phyloP scores from a whole-genome alignment of 1,140 invertebrate species.

The Laupala kohalensis region DNA sequence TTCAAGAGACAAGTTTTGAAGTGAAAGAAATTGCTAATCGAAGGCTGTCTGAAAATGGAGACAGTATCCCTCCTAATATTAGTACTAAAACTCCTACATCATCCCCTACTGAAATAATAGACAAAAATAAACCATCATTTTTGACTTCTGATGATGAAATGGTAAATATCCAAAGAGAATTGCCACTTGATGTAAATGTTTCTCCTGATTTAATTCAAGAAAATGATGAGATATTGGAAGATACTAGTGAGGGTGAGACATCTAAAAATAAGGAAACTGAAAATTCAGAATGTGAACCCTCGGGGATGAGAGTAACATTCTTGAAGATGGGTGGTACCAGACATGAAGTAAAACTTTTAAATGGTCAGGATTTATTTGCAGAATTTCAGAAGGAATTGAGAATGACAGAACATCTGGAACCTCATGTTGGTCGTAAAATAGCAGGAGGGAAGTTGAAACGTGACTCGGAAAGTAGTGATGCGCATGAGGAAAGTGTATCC shows the following conservation, averaged over 20 bases:
- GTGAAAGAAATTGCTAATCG: background rate
- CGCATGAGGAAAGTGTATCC: background rate
- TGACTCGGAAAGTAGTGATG: background rate
- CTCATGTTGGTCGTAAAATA: conserved; percentile 5
- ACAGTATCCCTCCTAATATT: background rate
- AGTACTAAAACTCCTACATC: background rate
- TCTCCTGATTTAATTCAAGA: background rate
- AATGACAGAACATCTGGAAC: conserved; percentile 12
- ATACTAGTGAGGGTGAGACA: too few species aligned
- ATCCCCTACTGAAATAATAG: background rate
- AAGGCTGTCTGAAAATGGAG: background rate
- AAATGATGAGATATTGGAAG: background rate
- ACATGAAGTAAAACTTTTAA: conserved; percentile 3
- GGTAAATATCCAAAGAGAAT: background rate
- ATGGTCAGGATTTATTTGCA: conserved; percentile 9
- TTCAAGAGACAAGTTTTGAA: background rate
- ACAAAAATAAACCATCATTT: background rate
- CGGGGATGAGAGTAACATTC: background rate
- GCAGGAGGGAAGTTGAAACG: background rate
- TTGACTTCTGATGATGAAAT: background rate
- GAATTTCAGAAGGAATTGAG: conserved; percentile 15
- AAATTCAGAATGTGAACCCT: background rate
- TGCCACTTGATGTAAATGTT: background rate
- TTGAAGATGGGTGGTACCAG: background rate
- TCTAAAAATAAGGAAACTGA: background rate